Conservation (phyloP, 2,888 invertebrate species). For the Bembecia ichneumoniformis region DNA sequence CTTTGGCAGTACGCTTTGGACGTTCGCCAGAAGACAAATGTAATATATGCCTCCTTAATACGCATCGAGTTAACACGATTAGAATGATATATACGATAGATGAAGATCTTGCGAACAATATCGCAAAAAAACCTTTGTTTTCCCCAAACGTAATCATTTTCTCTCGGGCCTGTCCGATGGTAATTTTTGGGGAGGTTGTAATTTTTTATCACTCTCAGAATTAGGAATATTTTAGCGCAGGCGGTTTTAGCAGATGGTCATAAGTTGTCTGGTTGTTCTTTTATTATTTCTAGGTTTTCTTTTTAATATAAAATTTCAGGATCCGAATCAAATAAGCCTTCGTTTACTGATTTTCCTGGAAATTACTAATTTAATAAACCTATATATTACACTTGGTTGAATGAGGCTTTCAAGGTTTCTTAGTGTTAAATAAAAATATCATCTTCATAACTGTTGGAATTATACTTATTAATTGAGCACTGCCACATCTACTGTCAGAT, state of each 20-base stretch:
- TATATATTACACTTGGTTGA: no score
- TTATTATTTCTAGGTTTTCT: no score
- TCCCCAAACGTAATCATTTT: constrained; percentile 1
- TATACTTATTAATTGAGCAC: no score
- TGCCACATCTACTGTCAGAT: no score
- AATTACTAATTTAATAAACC: no score
- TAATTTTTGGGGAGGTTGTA: background rate
- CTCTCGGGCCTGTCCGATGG: background rate
- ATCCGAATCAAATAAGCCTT: no score
- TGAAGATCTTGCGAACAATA: constrained; percentile 11
- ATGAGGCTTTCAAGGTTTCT: no score
- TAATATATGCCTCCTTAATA: constrained; percentile 40
- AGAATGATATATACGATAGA: constrained; percentile 25
- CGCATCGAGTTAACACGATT: constrained; percentile 34
- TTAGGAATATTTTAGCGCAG: background rate
- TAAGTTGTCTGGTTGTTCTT: no score
- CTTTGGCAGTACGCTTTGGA: constrained; percentile 24
- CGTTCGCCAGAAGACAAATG: constrained; percentile 22
- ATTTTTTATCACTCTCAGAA: background rate
- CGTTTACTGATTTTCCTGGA: no score
- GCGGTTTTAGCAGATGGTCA: background rate
- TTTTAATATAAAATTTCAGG: no score
- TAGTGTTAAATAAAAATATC: no score
- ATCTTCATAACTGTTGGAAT: no score
- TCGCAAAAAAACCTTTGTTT: constrained; percentile 14